Base-by-base conservation (phyloP, 1,140 invertebrate genomes). In the Akabosia matsudoensis region DNA sequence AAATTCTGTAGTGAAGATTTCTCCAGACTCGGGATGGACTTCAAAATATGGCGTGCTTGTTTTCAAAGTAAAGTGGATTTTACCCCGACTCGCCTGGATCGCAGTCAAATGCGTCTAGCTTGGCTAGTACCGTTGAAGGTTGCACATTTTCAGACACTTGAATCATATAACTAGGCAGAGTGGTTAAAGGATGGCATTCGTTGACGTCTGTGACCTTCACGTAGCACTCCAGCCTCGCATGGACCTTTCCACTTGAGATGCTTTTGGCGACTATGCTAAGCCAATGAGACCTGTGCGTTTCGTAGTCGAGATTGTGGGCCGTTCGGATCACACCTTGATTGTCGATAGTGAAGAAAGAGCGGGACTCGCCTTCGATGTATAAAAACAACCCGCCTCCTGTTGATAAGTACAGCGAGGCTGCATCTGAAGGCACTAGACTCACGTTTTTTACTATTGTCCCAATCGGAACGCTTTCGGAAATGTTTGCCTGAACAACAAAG, bases 21-120 rank as follows among this genome's bases (percentile, higher is more conserved):
- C 87, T 0, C 97, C 97, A 7, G 92, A 92, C 83, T 97, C 96
- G 79, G 93, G 93, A 83, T 99, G 95, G 73, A 99, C 95, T 80
- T 95, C 93, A 85, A 99, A 99, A 78, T 85, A 85, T 16, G 85
- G 83, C 74, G 87, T 86, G 0, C 86, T 84, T 82, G 88, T 86
- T 56, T 86, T 87, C 33, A 86, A 83, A 3, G 85, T 84, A 78
- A 88, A 89, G 33, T 82, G 82, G 70, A 84, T 33, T 72, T 34
- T 61, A 85, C 51, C 76, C 81, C 70, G 83, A 79, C n/a, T 81
- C 80, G 75, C 84, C 84, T 16, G 81, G 77, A 81, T 88, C 88
- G 24, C 83, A 82, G 79, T 89, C 88, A 73, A 83, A 83, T 4
- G 88, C 88, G 71, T 86, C 83, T 1, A 89, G 75, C 70, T 86